A percentile compares a stretch with the other conserved stretches of the same genome.
phyloP scores from a whole-genome alignment of 2,113 vertebrate genomes.

The Pluvianellus socialis region DNA sequence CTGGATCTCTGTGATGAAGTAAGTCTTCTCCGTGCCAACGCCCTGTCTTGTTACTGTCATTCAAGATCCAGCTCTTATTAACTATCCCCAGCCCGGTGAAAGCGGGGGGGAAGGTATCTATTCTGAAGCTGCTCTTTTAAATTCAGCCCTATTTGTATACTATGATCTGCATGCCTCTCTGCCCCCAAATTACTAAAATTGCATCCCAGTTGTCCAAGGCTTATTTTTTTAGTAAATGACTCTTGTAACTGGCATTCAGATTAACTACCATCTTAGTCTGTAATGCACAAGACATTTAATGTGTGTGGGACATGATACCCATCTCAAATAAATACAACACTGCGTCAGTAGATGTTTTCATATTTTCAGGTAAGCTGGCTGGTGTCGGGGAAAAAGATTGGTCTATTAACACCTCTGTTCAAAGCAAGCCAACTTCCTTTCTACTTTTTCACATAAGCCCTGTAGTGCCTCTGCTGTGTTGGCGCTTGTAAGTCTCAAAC shows the following conservation, averaged over 20 bases:
- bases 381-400: constrained; percentile 23
- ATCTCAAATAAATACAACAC: background rate
- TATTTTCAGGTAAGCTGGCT: constrained; percentile 45
- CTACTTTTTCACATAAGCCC: constrained; percentile 47
- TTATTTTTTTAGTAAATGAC: constrained; percentile 28
- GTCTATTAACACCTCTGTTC: constrained; percentile 56
- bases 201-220: constrained; percentile 1
- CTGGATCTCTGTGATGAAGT: background rate
- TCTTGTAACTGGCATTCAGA: constrained; percentile 22
- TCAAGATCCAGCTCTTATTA: background rate
- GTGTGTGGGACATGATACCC: background rate
- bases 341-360: constrained; percentile 8
- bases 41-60: background rate
- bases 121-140: background rate
- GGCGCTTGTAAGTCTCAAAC: constrained; percentile 45
- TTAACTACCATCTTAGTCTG: constrained; percentile 7
- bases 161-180: background rate
- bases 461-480: constrained; percentile 48
- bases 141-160: background rate
- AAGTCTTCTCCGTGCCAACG: background rate
- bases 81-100: background rate
- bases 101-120: background rate
- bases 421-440: constrained; percentile 56
- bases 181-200: constrained; percentile 32
- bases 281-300: constrained; percentile 5